phyloP scores from a whole-genome alignment of 2,113 vertebrate genomes.

The Dolichotis patagonum region DNA sequence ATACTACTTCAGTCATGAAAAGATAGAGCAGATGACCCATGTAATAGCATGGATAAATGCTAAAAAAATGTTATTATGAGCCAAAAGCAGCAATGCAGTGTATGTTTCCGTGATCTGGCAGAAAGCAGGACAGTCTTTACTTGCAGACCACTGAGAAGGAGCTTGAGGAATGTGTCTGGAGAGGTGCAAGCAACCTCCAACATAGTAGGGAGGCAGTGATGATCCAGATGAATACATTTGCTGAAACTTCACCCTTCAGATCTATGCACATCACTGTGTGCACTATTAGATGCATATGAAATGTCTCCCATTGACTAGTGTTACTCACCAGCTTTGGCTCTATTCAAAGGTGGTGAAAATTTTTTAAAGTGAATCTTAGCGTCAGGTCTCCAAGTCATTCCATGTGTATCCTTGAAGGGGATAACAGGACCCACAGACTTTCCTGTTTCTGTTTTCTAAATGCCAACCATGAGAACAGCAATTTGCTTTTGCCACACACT shows the following conservation, averaged over 20 bases:
- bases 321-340: not conserved
- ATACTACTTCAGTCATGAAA: not conserved
- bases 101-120: not conserved
- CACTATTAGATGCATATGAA: not conserved
- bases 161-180: fast-evolving
- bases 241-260: not conserved
- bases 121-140: not conserved
- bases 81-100: not conserved
- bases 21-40: not conserved
- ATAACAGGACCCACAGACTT: not conserved
- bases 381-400: not conserved
- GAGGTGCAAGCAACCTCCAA: fast-evolving
- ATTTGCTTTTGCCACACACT: not conserved
- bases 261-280: not conserved
- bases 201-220: not conserved
- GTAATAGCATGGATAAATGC: not conserved
- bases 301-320: not conserved
- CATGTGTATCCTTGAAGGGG: not conserved
- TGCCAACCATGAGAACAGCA: not conserved
- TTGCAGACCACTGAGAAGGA: fast-evolving
- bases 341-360: not conserved
- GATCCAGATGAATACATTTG: not conserved
- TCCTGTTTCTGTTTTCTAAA: not conserved
- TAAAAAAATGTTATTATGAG: not conserved
- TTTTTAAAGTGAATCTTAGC: not conserved